Evolutionary conservation across 2,888 invertebrate species (phyloP), one percentile per base, ranked within the genome.

Genomic region (Ypsolopha sequella): DNA sequence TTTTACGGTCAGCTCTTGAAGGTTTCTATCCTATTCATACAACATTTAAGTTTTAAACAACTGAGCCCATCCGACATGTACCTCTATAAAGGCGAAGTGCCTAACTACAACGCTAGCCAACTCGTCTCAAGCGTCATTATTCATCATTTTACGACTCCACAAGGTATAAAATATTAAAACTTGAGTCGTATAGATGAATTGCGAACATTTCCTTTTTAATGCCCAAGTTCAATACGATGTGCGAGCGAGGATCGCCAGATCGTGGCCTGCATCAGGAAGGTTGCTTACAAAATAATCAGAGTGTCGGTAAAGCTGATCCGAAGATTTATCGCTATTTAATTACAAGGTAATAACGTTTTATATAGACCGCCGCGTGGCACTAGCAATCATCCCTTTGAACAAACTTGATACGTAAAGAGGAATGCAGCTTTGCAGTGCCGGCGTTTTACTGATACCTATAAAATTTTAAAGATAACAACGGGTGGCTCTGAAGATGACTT

Each of bases 131-230:
- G 75, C 79, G 82, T 84, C 82, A 85, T 85, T 86, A 86, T 85
- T 82, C 85, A 85, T 84, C 82, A 75, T 79, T 85, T 86, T 85
- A 86, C 81, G 86, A 84, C 82, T 78, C 72, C 77, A 77, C 80
- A 76, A 84, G 82, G 80, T 86, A 85, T 86, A 86, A 86, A 51
- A 51, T 51, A 51, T 51, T 51, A 46, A 51, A 50, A 51, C 39
- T 51, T 38, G 35, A 51, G 51, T 51, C 47, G 51, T 51, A 51
- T 84, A 84, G 81, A 78, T 77, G 80, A 70, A 84, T 82, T 80
- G 85, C 85, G 80, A 84, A 86, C 81, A 84, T 85, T 84, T 85
- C 75, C 79, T 80, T 84, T 84, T 85, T 86, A 84, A 84, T 86
- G 80, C 76, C 75, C 74, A 76, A 76, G 73, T 75, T 80, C 80